Conservation (phyloP, 1,140 invertebrate species). For the Drosophila sechellia region DNA sequence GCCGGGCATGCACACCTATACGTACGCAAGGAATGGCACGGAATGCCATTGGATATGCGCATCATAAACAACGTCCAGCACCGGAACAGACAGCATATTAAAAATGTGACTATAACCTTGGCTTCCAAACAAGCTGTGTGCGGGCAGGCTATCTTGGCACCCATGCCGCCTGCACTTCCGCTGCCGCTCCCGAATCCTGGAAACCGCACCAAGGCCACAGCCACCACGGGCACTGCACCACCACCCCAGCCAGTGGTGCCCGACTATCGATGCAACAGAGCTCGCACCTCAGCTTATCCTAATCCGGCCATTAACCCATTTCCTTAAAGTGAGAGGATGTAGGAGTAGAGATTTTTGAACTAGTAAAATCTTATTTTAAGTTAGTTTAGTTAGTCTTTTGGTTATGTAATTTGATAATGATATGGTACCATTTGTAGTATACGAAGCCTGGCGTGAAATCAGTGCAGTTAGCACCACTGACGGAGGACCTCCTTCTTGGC, state of each 20-base stretch:
- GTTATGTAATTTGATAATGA: too few relatives aligned
- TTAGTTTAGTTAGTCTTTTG: too few relatives aligned
- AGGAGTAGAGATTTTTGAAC: not conserved
- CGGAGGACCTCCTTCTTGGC: slow-evolving; percentile 20
- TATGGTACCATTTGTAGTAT: not conserved
- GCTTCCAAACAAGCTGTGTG: slow-evolving; percentile 23
- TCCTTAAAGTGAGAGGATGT: not conserved
- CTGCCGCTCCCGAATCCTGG: slow-evolving; percentile 18
- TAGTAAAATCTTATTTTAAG: too few relatives aligned
- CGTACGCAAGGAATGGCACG: slow-evolving; percentile 10
- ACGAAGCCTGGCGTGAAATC: not conserved
- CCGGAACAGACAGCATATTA: slow-evolving; percentile 68
- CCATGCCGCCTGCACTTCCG: not conserved
- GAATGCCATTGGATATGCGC: slow-evolving; percentile 52
- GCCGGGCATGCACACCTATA: slow-evolving; percentile 21
- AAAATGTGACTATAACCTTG: slow-evolving; percentile 80
- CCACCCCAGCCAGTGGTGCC: slow-evolving; percentile 18
- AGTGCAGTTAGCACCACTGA: slow-evolving; percentile 11
- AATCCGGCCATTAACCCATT: not conserved
- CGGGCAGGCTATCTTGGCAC: not conserved
- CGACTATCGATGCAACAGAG: not conserved
- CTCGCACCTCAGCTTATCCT: too few relatives aligned
- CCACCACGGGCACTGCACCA: slow-evolving; percentile 30
- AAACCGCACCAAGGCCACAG: slow-evolving; percentile 75
- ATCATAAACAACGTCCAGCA: slow-evolving; percentile 65